Evolutionary conservation across 37 sponge, comb jelly and placozoan species (phyloP), one percentile per base, ranked within the genome.

Genomic region (Lycopodina hypogea): DNA sequence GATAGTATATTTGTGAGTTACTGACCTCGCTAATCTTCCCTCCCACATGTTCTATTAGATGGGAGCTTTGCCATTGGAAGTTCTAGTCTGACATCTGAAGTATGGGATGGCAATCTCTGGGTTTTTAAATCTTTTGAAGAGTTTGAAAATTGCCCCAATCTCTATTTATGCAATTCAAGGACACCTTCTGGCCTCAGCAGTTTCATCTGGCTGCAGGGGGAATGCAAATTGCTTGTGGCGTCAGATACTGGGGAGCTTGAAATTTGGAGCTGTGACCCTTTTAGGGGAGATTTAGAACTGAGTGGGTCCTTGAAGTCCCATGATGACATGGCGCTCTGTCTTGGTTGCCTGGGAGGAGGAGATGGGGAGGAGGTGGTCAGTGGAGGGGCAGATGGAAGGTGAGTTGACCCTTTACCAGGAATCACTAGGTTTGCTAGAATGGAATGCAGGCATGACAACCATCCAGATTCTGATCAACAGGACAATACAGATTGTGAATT

Each of bases 41-140:
- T 4, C 28, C 8, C n/a, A 17, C 28, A 24, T 58, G 23, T 14
- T 58, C 4, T 4, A 67, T 28, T 40, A 78, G 69, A 78, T 62
- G 77, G 77, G 3, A 77, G 65, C 39, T 77, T 77, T 62, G 75
- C 68, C 9, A 67, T 86, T 18, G 79, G 52, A 17, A 56, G 71
- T 22, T 90, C 91, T 1, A n/a, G 87, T 14, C 55, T 90, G 64
- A 90, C 87, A 11, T 87, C 87, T 3, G 48, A 62, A 3, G 55
- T 62, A 8, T 90, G 91, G 91, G 87, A 86, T 74, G 91, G 91
- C n/a, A 35, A 59, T 0, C n/a, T 86, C 28, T 85, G 91, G 87
- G 79, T 83, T 24, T 90, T 86, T 40, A 36, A 42, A 19, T 57
- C 60, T 80, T 61, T 64, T 28, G 71, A 83, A 0, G 87, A 90